Evolutionary conservation across 2,113 vertebrate species (phyloP), one percentile per base, ranked within the genome.

Genomic region (Oreotrochilus melanogaster): DNA sequence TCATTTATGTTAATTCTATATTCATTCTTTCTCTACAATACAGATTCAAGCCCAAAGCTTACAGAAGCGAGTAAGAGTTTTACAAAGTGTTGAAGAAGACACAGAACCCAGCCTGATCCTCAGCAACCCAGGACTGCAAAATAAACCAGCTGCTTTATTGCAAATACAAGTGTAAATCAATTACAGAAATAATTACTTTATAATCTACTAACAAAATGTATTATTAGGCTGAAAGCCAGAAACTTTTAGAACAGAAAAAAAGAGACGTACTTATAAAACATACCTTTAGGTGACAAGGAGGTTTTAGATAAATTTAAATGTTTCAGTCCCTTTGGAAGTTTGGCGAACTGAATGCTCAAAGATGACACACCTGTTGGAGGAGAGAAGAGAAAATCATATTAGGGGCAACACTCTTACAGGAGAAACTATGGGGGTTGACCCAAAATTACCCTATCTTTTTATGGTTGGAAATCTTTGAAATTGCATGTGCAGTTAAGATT

Each of bases 261-360:
- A 48, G 42, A 45, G 4, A 11, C 3, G 21, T 33, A 78, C 19
- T 69, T 74, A 24, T 53, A 71, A 94, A 92, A 81, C 69, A 56
- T 98, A 99, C 99, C 99, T 99, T 99, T 99, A 96, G 99, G 98
- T 93, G 99, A 99, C 90, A 99, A 91, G 94, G 99, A 99, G 97
- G 99, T 99, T 98, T 98, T 99, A 51, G 99, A 99, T 91, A 99
- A 98, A 97, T 99, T 99, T 97, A 99, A 98, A 98, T 99, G 98
- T 74, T 99, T 99, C 92, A 99, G 97, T 95, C 99, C 99, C 95
- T 98, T 98, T 61, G 98, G 98, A 94, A 99, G 98, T 98, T 99
- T 99, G 98, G 99, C 99, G 73, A 99, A 99, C 94, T 99, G 99
- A 95, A 98, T 96, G 96, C 99, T 99, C 95, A 99, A 96, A 39